These are phyloP conservation scores for Stegastes partitus DNA, from an alignment of 2,113 vertebrate species.

Conservation along the genomic window DNA sequence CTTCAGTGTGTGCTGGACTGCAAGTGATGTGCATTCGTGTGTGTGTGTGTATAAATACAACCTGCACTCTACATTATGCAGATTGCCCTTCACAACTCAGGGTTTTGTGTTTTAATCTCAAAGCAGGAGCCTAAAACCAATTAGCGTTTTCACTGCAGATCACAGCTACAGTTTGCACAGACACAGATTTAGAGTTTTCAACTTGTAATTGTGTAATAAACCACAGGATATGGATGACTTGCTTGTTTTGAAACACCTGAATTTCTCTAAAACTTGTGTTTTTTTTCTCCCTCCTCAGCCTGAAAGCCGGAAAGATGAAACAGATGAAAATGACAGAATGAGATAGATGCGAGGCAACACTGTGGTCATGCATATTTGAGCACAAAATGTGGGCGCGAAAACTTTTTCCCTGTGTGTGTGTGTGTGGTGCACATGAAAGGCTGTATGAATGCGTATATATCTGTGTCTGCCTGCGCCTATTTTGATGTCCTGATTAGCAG, in stretches of 20 bases:
- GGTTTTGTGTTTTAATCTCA: constrained; percentile 13
- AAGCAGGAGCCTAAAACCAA: constrained; percentile 13
- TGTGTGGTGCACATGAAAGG: constrained; percentile 20
- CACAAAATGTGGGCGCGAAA: constrained; percentile 5
- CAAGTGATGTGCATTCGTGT: background rate
- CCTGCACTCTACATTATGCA: background rate
- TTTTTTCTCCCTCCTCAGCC: too few species aligned
- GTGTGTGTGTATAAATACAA: background rate
- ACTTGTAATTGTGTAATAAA: constrained; percentile 35
- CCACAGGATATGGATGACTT: constrained; percentile 5
- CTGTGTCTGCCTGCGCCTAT: constrained; percentile 33
- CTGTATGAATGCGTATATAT: constrained; percentile 25
- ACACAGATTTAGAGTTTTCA: constrained; percentile 5
- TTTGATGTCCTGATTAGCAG: constrained; percentile 72
- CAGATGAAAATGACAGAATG: constrained; percentile 31
- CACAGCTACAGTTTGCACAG: constrained; percentile 4
- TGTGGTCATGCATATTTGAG: constrained; percentile 26
- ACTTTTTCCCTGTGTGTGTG: constrained; percentile 11
- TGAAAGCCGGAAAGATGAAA: constrained; percentile 38
- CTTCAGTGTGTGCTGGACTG: background rate
- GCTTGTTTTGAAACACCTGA: constrained; percentile 28
- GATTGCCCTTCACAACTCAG: background rate
- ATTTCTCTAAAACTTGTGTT: constrained; percentile 26
- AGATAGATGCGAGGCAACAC: constrained; percentile 23
- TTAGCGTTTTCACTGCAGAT: constrained; percentile 12